phyloP scores from a whole-genome alignment of 2,888 invertebrate genomes.

The Hyposoter dolosus region DNA sequence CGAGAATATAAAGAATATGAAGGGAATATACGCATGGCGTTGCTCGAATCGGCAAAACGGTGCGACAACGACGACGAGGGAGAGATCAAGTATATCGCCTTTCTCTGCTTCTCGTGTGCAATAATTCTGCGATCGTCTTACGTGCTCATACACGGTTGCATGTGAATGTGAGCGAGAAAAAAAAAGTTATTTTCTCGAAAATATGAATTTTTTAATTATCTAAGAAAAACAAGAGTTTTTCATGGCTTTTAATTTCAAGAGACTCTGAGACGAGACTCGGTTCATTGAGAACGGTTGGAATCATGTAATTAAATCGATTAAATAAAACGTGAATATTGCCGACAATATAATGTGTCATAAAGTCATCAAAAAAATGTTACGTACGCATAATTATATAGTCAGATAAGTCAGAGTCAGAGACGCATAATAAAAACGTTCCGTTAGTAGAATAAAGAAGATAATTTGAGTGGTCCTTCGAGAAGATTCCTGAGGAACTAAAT shows the following conservation, averaged over 20 bases:
- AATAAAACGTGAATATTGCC: background rate
- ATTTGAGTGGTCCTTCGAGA: constrained; percentile 1
- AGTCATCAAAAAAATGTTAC: background rate
- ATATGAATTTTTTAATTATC: background rate
- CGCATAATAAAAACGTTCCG: constrained; percentile 12
- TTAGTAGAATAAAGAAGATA: constrained; percentile 9
- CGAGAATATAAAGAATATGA: constrained; percentile 66
- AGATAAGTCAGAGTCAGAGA: background rate
- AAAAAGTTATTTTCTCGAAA: background rate
- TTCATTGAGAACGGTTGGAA: background rate
- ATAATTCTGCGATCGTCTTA: constrained; percentile 59
- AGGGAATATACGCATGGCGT: constrained; percentile 52
- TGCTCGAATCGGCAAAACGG: constrained; percentile 54
- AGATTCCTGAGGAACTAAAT: background rate
- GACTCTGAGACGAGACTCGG: background rate
- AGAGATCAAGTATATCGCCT: constrained; percentile 69
- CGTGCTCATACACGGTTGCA: background rate
- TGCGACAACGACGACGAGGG: constrained; percentile 64
- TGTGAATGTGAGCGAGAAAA: background rate
- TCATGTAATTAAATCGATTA: background rate
- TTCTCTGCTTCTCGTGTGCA: constrained; percentile 66
- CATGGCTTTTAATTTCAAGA: background rate
- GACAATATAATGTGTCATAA: background rate
- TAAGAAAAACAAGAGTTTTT: background rate
- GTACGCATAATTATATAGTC: background rate